Percentiles rank a stretch among this genome's conserved stretches.
Evolutionary conservation across 2,888 invertebrate genomes (phyloP).

Genomic region (Lydus trimaculatus): DNA sequence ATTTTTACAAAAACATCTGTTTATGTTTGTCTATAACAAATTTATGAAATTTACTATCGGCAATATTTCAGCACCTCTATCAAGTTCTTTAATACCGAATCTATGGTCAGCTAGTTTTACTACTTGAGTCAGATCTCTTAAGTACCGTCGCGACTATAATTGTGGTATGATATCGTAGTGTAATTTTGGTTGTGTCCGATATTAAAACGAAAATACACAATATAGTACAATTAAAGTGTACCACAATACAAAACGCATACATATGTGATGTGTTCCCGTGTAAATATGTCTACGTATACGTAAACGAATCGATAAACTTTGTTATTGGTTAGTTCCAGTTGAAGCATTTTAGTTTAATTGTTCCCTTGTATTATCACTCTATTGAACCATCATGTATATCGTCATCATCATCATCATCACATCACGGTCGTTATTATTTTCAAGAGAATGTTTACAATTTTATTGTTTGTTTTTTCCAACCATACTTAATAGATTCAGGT

Average conservation of each 20-base stretch:
- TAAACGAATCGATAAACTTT: slow-evolving; percentile 30
- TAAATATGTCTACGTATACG: neutral
- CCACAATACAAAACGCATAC: slow-evolving; percentile 19
- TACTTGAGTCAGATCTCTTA: too few species aligned
- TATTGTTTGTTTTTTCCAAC: neutral
- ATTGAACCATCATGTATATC: slow-evolving; percentile 26
- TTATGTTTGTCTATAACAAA: too few species aligned
- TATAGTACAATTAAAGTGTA: slow-evolving; percentile 30
- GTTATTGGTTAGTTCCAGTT: slow-evolving; percentile 26
- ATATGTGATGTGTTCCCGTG: neutral
- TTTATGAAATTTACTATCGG: too few species aligned
- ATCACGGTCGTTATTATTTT: neutral
- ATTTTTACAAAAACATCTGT: too few species aligned
- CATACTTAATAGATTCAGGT: neutral
- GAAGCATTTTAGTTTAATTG: slow-evolving; percentile 32
- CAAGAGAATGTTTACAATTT: neutral
- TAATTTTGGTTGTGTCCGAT: slow-evolving; percentile 25
- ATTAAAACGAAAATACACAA: slow-evolving; percentile 27
- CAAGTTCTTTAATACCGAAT: too few species aligned
- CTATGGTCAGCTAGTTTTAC: too few species aligned
- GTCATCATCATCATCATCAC: neutral
- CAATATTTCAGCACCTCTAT: too few species aligned
- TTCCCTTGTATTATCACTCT: slow-evolving; percentile 31
- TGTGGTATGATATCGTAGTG: slow-evolving; percentile 1
- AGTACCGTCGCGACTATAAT: neutral